These are phyloP conservation scores for Calcarius ornatus DNA, from an alignment of 2,113 vertebrate species.

Conservation along the genomic window DNA sequence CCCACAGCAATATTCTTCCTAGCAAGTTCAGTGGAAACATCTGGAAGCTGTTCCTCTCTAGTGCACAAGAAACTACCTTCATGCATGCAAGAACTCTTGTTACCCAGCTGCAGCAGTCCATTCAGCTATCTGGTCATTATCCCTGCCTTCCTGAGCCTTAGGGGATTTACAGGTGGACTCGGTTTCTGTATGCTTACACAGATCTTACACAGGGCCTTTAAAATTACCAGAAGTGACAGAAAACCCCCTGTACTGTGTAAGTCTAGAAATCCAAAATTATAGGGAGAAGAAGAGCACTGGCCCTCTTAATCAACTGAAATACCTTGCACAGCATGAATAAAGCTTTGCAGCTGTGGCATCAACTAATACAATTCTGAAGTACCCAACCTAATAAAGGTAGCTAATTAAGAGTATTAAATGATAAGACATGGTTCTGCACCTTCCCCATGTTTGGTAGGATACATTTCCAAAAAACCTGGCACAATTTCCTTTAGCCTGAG, in stretches of 20 bases:
- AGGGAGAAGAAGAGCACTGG: neutral
- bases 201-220: neutral
- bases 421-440: neutral
- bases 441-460: neutral
- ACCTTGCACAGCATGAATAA: neutral
- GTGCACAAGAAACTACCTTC: neutral
- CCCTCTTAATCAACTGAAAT: neutral
- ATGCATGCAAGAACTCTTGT: neutral
- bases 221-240: neutral
- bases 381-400: neutral
- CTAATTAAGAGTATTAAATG: neutral
- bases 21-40: neutral
- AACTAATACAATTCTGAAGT: neutral
- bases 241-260: rapidly evolving
- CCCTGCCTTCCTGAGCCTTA: neutral
- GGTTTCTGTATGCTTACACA: neutral
- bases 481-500: neutral
- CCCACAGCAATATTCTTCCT: neutral
- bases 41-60: neutral
- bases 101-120: neutral
- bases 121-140: neutral
- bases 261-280: neutral
- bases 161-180: neutral
- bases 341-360: neutral
- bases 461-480: neutral